These are phyloP conservation scores for Cenopis cana DNA, from an alignment of 2,888 invertebrate species.

Conservation along the genomic window DNA sequence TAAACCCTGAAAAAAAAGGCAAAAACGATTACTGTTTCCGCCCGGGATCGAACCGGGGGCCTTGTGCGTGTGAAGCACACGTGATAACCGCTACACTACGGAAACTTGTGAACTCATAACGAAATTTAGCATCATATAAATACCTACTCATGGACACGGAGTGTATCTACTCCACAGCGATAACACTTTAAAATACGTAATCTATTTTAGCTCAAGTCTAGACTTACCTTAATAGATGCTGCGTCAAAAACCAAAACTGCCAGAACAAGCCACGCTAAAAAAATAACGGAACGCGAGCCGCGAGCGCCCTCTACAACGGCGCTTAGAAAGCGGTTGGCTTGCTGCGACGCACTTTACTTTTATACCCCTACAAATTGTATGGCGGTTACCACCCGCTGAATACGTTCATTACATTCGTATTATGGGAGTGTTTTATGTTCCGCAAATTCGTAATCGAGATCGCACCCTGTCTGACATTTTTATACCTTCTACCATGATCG, in stretches of 20 bases:
- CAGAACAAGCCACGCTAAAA: conserved; percentile 46
- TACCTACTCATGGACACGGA: not conserved
- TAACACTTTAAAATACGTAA: too few relatives aligned
- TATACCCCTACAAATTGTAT: conserved; percentile 76
- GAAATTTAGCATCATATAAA: conserved; percentile 52
- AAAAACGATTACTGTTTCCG: conserved; percentile 80
- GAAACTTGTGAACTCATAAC: conserved; percentile 66
- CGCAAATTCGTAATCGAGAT: conserved; percentile 73
- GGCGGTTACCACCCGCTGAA: conserved; percentile 79
- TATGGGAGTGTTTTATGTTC: conserved; percentile 73
- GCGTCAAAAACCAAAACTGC: conserved; percentile 32
- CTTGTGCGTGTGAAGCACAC: conserved; percentile 93
- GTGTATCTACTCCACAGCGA: too few relatives aligned
- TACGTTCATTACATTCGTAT: conserved; percentile 72
- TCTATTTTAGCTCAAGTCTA: not conserved
- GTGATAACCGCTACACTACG: conserved; percentile 92
- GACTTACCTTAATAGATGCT: conserved; percentile 52
- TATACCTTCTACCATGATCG: conserved; percentile 45
- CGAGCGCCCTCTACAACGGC: conserved; percentile 65
- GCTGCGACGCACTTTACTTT: conserved; percentile 59
- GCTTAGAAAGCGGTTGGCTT: conserved; percentile 58
- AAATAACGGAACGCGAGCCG: conserved; percentile 53
- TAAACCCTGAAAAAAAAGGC: conserved; percentile 34
- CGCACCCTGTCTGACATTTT: conserved; percentile 70
- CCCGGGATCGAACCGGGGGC: conserved; percentile 90